Evolutionary conservation across 1,140 invertebrate species (phyloP).

Genomic region (Psilanteris sp.): DNA sequence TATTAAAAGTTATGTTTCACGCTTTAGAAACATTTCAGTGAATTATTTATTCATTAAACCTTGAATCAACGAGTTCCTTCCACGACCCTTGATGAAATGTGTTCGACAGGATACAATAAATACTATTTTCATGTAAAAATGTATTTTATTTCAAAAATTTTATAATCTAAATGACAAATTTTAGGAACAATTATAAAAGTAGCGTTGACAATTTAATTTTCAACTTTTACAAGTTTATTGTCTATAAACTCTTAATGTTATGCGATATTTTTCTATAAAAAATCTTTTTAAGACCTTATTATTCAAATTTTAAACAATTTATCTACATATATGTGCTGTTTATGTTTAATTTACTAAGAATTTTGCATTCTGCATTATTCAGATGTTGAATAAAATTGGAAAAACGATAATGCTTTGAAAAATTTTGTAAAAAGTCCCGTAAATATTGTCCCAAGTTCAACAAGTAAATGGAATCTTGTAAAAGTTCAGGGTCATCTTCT

Average conservation of each 20-base stretch:
- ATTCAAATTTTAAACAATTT: conserved; percentile 13
- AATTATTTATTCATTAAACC: background rate
- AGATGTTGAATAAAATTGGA: conserved; percentile 82
- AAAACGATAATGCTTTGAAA: conserved; percentile 82
- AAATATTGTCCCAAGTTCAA: conserved; percentile 83
- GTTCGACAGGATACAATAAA: conserved; percentile 15
- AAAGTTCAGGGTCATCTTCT: conserved; percentile 80
- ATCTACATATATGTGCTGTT: conserved; percentile 64
- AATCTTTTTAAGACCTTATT: conserved; percentile 8
- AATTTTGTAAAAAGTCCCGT: conserved; percentile 82
- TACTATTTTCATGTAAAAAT: conserved; percentile 32
- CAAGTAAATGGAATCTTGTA: conserved; percentile 83
- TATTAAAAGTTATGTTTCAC: too few relatives aligned
- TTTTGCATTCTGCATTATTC: conserved; percentile 78
- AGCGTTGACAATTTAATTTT: conserved; percentile 20
- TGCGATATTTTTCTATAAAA: conserved; percentile 4
- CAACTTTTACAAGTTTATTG: conserved; percentile 25
- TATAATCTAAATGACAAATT: conserved; percentile 5
- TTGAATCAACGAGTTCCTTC: too few relatives aligned
- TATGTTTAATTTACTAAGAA: conserved; percentile 75
- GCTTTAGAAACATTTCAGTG: background rate
- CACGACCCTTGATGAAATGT: too few relatives aligned
- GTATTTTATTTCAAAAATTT: conserved; percentile 25
- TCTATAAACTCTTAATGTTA: conserved; percentile 21
- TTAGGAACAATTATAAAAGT: conserved; percentile 45